Evolutionary conservation across 2,888 invertebrate genomes (phyloP), one percentile per base, ranked within the genome.

Genomic region (Leptinotarsa juncta): DNA sequence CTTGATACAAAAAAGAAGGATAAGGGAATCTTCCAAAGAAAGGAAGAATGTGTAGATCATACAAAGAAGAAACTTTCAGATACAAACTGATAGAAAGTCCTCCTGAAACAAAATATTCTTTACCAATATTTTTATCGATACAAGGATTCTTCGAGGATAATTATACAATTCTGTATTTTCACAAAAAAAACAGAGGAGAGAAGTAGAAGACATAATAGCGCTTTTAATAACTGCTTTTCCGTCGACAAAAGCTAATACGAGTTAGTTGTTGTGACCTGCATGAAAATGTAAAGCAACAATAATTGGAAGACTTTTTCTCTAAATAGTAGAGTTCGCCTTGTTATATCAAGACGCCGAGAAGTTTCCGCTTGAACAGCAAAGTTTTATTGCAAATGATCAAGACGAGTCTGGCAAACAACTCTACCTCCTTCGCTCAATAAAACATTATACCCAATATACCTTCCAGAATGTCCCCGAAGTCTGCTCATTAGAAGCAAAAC

Each of bases 381-480:
- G 80, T 81, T 83, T 82, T 82, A 82, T 82, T 81, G 82, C 79
- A 82, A 83, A 83, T 83, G 81, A 83, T 83, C 81, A 79, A 78
- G 78, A 80, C 77, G 77, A 80, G 76, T 78, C 77, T 74, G 78
- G 72, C 79, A 81, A 81, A 81, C 80, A 82, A 81, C 78, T 81
- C 70, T 55, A 57, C 72, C 67, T 72, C 78, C 73, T 73, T 69
- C 80, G 82, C 80, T 82, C 81, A 75, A 81, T 81, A 81, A 77
- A 78, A 78, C 80, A 77, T 79, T 77, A 77, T 77, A 76, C 76
- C 72, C 78, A 67, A 76, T 73, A 75, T 74, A 75, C 78, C 79
- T 76, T 77, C 72, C 76, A 65, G 75, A 76, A 77, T 79, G 76
- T 77, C 76, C 73, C 77, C 73, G 68, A 76, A 79, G 73, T 77